These are phyloP conservation scores for Peribatodes rhomboidaria DNA, from an alignment of 2,888 invertebrate species.

Conservation along the genomic window DNA sequence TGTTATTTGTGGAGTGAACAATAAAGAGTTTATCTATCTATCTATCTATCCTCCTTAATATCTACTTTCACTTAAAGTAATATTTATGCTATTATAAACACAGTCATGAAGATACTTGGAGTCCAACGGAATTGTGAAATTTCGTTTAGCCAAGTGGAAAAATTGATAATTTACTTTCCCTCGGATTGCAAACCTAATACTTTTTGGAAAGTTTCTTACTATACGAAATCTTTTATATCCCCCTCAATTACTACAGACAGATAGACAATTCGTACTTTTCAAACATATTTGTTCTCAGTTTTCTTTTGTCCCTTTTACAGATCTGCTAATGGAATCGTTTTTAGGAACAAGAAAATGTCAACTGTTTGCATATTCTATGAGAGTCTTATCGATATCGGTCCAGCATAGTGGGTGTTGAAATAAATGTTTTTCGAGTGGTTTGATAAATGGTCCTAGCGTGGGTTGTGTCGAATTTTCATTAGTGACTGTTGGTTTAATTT, in stretches of 20 bases:
- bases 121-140: no score
- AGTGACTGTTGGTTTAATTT: no score
- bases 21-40: no score
- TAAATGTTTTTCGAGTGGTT: conserved; percentile 18
- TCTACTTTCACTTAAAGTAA: no score
- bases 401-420: conserved; percentile 27
- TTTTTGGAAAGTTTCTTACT: conserved; percentile 1
- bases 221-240: conserved; percentile 46
- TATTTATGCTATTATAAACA: no score
- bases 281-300: conserved; percentile 47
- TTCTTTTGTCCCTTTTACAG: conserved; percentile 38
- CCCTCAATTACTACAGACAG: conserved; percentile 52
- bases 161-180: no score
- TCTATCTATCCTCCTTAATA: no score
- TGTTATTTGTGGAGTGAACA: no score
- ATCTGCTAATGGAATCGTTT: conserved; percentile 43
- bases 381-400: conserved; percentile 30
- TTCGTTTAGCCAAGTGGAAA: no score
- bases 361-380: conserved; percentile 39
- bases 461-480: neutral
- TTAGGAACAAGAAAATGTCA: conserved; percentile 30
- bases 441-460: neutral
- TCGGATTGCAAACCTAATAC: neutral
- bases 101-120: no score
- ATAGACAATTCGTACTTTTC: conserved; percentile 56